A percentile compares a stretch with the other conserved stretches of the same genome.
These are phyloP conservation scores for Staurois parvus DNA, from an alignment of 2,797 vertebrate genomes.

Conservation along the genomic window DNA sequence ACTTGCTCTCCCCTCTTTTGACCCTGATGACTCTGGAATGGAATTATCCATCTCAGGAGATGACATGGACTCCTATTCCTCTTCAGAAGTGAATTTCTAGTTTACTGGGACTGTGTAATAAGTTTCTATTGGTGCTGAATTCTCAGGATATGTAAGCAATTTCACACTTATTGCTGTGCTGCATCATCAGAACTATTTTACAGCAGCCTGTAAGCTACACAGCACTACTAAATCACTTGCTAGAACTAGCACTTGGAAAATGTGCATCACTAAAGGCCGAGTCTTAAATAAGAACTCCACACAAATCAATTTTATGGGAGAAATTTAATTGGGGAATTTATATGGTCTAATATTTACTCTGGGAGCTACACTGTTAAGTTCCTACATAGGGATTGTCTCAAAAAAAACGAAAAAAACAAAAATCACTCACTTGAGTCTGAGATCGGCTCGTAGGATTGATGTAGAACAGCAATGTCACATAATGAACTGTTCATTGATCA, in stretches of 20 bases:
- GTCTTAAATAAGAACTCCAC: no score
- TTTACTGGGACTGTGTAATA: conserved; percentile 39
- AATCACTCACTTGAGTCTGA: no score
- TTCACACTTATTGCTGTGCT: not conserved
- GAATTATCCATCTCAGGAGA: conserved; percentile 52
- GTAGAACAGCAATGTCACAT: no score
- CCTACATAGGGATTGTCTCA: no score
- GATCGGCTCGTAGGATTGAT: no score
- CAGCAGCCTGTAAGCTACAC: not conserved
- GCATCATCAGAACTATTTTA: not conserved
- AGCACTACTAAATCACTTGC: not conserved
- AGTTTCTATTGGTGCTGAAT: not conserved
- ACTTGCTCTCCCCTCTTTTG: conserved; percentile 50
- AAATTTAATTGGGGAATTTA: not conserved
- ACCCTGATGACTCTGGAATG: conserved; percentile 63
- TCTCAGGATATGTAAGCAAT: not conserved
- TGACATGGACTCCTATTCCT: conserved; percentile 68
- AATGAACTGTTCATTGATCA: no score
- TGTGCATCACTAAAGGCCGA: not conserved
- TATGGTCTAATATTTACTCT: not conserved
- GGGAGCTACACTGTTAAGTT: no score
- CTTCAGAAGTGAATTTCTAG: conserved; percentile 63
- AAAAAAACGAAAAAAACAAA: no score
- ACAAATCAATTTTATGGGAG: no score
- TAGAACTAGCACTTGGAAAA: not conserved